Conservation (phyloP, 2,797 vertebrate genomes). For the Valencia hispanica region DNA sequence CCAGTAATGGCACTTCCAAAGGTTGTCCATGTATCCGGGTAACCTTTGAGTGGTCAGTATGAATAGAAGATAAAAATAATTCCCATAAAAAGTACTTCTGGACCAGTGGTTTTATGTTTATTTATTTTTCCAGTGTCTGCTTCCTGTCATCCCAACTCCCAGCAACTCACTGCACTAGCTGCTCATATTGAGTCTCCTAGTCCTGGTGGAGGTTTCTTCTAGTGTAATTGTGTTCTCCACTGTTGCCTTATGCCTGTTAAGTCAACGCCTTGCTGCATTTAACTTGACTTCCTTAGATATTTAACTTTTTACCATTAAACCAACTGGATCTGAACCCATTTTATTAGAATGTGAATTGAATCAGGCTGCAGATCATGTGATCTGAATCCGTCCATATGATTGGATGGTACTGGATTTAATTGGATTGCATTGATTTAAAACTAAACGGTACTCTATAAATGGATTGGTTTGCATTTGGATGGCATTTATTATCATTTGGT, state of each 20-base stretch:
- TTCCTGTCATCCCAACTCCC: not conserved
- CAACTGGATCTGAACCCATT: not conserved
- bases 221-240: not conserved
- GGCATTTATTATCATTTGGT: not conserved
- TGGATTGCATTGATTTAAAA: not conserved
- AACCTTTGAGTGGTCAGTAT: no score
- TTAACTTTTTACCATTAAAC: not conserved
- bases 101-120: no score
- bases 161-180: no score
- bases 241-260: not conserved
- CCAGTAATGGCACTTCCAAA: no score
- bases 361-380: not conserved
- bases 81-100: not conserved
- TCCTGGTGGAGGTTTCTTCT: not conserved
- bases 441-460: not conserved
- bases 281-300: not conserved
- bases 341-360: not conserved
- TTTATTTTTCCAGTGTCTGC: no score
- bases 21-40: no score
- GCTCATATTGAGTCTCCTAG: no score
- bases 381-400: not conserved
- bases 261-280: not conserved
- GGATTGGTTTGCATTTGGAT: not conserved
- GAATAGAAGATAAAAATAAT: no score
- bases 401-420: not conserved